Percentiles rank a stretch among this genome's conserved stretches.
phyloP scores from a whole-genome alignment of 2,797 vertebrate genomes.

The Falco biarmicus region DNA sequence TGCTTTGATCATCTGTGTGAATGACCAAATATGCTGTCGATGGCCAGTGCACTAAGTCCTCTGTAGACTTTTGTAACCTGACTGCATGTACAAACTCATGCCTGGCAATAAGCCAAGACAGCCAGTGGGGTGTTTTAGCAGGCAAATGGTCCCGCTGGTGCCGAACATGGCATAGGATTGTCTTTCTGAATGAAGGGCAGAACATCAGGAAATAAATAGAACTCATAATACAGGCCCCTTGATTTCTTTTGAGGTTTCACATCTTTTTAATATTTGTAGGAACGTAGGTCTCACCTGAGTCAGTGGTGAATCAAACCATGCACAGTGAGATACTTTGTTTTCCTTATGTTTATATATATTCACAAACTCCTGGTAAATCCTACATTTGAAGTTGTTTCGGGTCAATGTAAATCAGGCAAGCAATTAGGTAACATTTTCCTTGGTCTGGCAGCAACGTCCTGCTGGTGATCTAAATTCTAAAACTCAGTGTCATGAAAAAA shows the following conservation, averaged over 20 bases:
- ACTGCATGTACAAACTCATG: background rate
- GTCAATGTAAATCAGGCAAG: background rate
- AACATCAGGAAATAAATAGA: background rate
- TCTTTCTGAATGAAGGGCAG: background rate
- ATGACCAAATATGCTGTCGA: background rate
- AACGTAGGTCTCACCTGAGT: background rate
- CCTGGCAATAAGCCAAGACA: background rate
- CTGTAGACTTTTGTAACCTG: background rate
- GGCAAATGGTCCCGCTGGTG: background rate
- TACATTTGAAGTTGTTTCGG: background rate
- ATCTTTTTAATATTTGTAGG: background rate
- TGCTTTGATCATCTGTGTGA: background rate
- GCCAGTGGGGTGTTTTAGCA: background rate
- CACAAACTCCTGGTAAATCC: background rate
- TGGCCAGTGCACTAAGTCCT: background rate
- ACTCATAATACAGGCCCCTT: background rate
- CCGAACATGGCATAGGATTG: background rate
- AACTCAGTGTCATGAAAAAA: background rate
- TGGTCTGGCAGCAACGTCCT: background rate
- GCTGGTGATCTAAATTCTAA: background rate
- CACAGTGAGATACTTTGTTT: background rate
- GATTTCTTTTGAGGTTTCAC: background rate
- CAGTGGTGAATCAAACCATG: background rate
- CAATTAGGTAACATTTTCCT: background rate
- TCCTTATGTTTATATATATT: background rate